Percentiles rank a stretch among this genome's conserved stretches.
Conservation (phyloP, 2,888 invertebrate species). For the Parnassius glacialis region DNA sequence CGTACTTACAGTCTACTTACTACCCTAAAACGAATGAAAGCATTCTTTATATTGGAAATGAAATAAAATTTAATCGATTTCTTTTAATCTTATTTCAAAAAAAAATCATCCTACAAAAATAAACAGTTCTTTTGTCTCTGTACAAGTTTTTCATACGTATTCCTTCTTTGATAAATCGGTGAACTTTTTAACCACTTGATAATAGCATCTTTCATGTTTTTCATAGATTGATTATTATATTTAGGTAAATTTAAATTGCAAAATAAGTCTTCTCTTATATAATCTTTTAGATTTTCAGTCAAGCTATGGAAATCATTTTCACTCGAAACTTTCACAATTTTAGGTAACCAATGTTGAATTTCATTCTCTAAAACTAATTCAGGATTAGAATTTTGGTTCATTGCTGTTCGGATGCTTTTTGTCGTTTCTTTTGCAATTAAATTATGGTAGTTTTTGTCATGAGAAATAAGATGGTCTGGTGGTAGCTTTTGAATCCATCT, state of each 20-base stretch:
- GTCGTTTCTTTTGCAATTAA: constrained; percentile 16
- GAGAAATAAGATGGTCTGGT: constrained; percentile 9
- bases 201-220: constrained; percentile 7
- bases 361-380: constrained; percentile 10
- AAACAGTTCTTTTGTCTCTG: constrained; percentile 1
- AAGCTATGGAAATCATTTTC: constrained; percentile 11
- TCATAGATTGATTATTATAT: neutral
- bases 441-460: constrained; percentile 11
- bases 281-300: constrained; percentile 8
- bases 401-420: constrained; percentile 8
- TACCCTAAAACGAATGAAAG: too few relatives aligned
- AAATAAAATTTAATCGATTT: too few relatives aligned
- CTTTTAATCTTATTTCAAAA: too few relatives aligned
- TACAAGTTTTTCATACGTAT: constrained; percentile 6
- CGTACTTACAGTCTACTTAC: too few relatives aligned
- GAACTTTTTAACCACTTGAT: constrained; percentile 14
- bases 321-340: constrained; percentile 15
- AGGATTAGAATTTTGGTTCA: constrained; percentile 2
- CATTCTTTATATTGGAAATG: too few relatives aligned
- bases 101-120: too few relatives aligned
- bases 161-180: constrained; percentile 7
- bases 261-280: constrained; percentile 1
- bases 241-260: neutral
- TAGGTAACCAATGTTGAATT: constrained; percentile 17
- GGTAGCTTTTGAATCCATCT: constrained; percentile 20